Percentiles rank a stretch among this genome's conserved stretches.
These are phyloP conservation scores for Aradophagus sp. DNA, from an alignment of 1,140 invertebrate genomes.

Conservation along the genomic window DNA sequence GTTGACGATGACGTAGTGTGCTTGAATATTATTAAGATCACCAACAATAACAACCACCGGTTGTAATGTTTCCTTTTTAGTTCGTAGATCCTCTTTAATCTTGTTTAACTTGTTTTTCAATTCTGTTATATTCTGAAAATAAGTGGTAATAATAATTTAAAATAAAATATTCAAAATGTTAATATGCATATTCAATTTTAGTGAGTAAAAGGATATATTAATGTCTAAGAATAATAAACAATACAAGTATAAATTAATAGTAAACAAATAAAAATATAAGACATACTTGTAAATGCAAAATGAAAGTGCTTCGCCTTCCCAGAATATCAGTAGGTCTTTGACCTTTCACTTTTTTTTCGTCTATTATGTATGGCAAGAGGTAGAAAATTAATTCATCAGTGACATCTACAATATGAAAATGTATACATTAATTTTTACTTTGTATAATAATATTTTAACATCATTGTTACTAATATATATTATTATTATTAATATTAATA, in stretches of 20 bases:
- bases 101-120: neutral
- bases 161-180: neutral
- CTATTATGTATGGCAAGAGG: constrained; percentile 7
- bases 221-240: too few species aligned
- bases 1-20: constrained; percentile 11
- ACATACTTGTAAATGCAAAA: constrained; percentile 1
- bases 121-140: constrained; percentile 11
- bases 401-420: constrained; percentile 11
- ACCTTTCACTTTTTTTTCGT: constrained; percentile 11
- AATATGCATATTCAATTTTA: neutral
- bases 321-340: neutral
- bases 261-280: too few species aligned
- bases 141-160: neutral
- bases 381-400: constrained; percentile 17
- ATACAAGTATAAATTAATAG: too few species aligned
- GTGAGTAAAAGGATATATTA: too few species aligned
- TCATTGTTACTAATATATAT: neutral
- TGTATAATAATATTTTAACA: neutral
- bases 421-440: neutral
- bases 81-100: neutral
- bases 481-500: too few species aligned
- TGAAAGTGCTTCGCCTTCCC: neutral
- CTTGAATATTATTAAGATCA: constrained; percentile 4
- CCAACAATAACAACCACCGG: constrained; percentile 28
- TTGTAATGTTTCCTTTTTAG: constrained; percentile 24